phyloP scores from a whole-genome alignment of 2,888 invertebrate species.

The Macrosoma leucophasiata region DNA sequence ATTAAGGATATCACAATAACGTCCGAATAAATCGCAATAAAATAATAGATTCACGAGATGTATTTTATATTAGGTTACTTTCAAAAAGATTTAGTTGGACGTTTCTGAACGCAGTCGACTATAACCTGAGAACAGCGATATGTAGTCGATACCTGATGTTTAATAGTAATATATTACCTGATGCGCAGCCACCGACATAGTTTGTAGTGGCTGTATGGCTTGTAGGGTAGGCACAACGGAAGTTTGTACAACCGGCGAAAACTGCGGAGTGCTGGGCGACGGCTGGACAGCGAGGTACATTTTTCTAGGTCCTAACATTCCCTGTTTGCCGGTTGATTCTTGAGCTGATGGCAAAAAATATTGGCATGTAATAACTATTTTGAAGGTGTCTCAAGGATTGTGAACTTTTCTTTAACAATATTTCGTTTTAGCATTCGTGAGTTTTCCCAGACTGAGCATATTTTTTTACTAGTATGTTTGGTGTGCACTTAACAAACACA shows the following conservation, averaged over 20 bases:
- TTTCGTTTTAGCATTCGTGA: background rate
- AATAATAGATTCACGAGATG: background rate
- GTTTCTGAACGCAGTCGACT: background rate
- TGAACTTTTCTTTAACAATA: background rate
- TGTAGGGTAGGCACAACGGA: conserved; percentile 39
- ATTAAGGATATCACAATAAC: too few relatives aligned
- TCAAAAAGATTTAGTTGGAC: background rate
- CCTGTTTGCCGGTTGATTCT: conserved; percentile 90
- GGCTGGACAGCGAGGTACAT: conserved; percentile 91
- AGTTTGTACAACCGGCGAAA: conserved; percentile 40
- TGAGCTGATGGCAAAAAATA: conserved; percentile 75
- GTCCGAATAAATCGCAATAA: background rate
- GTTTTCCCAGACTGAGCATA: background rate
- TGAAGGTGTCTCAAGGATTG: background rate
- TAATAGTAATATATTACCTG: conserved; percentile 73
- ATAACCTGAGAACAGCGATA: background rate
- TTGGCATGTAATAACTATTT: background rate
- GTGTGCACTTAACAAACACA: too few relatives aligned
- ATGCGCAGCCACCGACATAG: conserved; percentile 57
- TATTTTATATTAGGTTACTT: too few relatives aligned
- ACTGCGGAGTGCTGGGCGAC: conserved; percentile 57
- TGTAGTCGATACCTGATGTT: background rate
- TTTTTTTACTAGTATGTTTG: background rate
- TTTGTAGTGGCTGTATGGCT: conserved; percentile 38
- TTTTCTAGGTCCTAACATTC: conserved; percentile 89